Evolutionary conservation across 2,797 vertebrate genomes (phyloP).

Genomic region (Pantherophis vulpinus): DNA sequence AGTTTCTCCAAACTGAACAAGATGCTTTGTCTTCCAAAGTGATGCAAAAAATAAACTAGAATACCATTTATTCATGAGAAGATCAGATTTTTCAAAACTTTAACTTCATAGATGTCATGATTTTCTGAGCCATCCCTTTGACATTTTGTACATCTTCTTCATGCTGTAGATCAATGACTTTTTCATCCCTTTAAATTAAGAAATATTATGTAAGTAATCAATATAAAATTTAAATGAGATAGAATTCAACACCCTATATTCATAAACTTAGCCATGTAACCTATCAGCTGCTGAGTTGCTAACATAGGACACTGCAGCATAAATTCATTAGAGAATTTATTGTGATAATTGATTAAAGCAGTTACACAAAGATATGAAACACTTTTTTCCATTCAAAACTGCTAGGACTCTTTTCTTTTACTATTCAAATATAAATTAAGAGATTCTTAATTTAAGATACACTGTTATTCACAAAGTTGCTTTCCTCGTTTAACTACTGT

Average conservation of each 20-base stretch:
- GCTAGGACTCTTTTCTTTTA: not conserved
- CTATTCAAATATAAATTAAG: not conserved
- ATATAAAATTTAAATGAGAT: not conserved
- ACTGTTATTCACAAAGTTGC: not conserved
- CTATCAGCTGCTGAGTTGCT: not conserved
- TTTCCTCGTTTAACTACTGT: not conserved
- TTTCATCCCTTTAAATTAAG: constrained; percentile 77
- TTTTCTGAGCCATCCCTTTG: constrained; percentile 85
- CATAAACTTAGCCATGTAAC: not conserved
- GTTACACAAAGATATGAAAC: not conserved
- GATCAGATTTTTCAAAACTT: not conserved
- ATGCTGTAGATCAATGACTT: constrained; percentile 86
- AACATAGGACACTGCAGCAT: not conserved
- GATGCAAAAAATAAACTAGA: not conserved
- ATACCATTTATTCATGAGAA: not conserved
- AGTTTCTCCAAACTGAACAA: not conserved
- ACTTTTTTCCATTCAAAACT: not conserved
- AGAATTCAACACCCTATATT: not conserved
- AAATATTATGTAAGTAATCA: not conserved
- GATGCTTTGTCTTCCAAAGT: constrained; percentile 21
- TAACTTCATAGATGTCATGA: not conserved
- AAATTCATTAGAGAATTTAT: not conserved
- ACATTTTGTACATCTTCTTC: constrained; percentile 91
- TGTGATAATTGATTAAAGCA: not conserved
- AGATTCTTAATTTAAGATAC: not conserved